Conservation (phyloP, 2,888 invertebrate species). For the Zygaena filipendulae region DNA sequence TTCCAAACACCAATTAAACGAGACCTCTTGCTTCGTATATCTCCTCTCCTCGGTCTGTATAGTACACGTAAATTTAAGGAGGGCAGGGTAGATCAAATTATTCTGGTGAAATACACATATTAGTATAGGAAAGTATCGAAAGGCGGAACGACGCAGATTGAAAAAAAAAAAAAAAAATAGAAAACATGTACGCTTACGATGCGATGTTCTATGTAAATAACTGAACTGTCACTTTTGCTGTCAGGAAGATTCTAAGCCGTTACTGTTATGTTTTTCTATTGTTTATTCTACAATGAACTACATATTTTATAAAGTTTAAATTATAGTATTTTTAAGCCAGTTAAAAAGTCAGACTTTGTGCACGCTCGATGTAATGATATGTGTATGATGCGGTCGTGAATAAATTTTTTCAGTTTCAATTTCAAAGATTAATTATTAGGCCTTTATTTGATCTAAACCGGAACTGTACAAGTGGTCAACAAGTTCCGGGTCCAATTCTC, state of each 20-base stretch:
- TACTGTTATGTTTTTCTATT: slow-evolving; percentile 9
- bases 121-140: slow-evolving; percentile 60
- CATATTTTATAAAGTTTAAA: too few species aligned
- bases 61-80: slow-evolving; percentile 21
- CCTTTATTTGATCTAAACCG: too few species aligned
- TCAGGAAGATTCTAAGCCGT: slow-evolving; percentile 19
- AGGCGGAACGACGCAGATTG: slow-evolving; percentile 58
- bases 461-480: too few species aligned
- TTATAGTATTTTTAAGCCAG: too few species aligned
- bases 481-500: too few species aligned
- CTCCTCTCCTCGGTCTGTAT: slow-evolving; percentile 27
- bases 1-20: slow-evolving; percentile 31
- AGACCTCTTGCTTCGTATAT: slow-evolving; percentile 36
- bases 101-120: slow-evolving; percentile 32
- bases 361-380: too few species aligned
- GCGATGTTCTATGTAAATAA: slow-evolving; percentile 39
- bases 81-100: slow-evolving; percentile 26
- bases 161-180: slow-evolving; percentile 65
- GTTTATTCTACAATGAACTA: too few species aligned
- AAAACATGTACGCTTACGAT: slow-evolving; percentile 37
- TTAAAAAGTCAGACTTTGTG: too few species aligned
- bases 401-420: too few species aligned
- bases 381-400: too few species aligned
- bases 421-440: too few species aligned
- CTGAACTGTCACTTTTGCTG: slow-evolving; percentile 25